Evolutionary conservation across 2,888 invertebrate species (phyloP).

Genomic region (Steinernema carpocapsae): DNA sequence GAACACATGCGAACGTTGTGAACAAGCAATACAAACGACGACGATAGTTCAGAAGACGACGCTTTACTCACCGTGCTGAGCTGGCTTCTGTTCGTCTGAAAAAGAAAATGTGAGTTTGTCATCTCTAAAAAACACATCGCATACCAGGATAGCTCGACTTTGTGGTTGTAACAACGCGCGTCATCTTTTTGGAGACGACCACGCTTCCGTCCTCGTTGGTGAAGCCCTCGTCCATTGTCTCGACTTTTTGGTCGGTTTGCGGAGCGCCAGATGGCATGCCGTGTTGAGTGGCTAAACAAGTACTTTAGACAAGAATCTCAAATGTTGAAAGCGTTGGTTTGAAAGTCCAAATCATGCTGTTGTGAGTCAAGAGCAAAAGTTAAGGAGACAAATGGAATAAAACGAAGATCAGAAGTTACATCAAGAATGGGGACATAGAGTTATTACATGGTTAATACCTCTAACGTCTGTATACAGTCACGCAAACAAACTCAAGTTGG

Average conservation of each 20-base stretch:
- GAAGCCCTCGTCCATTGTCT: conserved; percentile 67
- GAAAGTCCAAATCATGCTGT: not conserved
- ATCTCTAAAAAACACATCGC: not conserved
- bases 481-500: conserved; percentile 56
- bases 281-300: conserved; percentile 18
- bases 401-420: too few relatives aligned
- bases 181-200: conserved; percentile 68
- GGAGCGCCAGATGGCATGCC: not conserved
- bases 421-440: too few relatives aligned
- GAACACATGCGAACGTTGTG: conserved; percentile 28
- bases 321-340: not conserved
- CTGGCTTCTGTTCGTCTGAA: conserved; percentile 2
- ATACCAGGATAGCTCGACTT: conserved; percentile 65
- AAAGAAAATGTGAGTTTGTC: not conserved
- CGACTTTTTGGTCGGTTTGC: conserved; percentile 60
- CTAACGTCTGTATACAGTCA: conserved; percentile 1
- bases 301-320: not conserved
- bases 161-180: conserved; percentile 68
- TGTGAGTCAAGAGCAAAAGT: not conserved
- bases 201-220: conserved; percentile 67
- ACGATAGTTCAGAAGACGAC: not conserved
- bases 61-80: conserved; percentile 21
- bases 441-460: not conserved
- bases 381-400: too few relatives aligned
- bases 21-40: conserved; percentile 30